Conservation (phyloP, 2,888 invertebrate genomes). For the Aspidiotus destructor region DNA sequence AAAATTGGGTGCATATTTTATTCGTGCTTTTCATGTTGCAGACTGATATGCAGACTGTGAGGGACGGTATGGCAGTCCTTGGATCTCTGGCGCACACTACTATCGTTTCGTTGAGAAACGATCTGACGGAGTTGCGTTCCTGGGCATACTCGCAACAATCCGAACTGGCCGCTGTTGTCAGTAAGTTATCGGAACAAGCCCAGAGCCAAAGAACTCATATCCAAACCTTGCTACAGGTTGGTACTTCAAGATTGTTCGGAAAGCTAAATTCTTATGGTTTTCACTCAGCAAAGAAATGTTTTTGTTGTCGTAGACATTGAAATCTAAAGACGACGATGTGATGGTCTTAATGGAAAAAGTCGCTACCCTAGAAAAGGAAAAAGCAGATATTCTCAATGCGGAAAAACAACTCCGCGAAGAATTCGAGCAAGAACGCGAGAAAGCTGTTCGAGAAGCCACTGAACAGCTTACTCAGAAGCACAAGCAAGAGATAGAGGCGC, state of each 20-base stretch:
- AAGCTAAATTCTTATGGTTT: no score
- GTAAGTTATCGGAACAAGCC: slow-evolving; percentile 23
- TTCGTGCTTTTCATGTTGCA: neutral
- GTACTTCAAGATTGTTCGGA: neutral
- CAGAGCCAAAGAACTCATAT: slow-evolving; percentile 23
- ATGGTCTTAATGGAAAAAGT: slow-evolving; percentile 35
- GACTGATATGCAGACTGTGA: slow-evolving; percentile 16
- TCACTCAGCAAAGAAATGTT: neutral
- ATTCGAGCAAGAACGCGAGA: slow-evolving; percentile 43
- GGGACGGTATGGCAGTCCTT: slow-evolving; percentile 23
- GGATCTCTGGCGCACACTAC: slow-evolving; percentile 28
- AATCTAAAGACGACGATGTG: slow-evolving; percentile 37
- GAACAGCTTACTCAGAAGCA: slow-evolving; percentile 62
- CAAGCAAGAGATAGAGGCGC: slow-evolving; percentile 49
- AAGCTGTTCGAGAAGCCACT: slow-evolving; percentile 56
- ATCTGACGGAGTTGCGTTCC: slow-evolving; percentile 12
- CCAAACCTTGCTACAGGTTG: slow-evolving; percentile 6
- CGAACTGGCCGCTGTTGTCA: slow-evolving; percentile 6
- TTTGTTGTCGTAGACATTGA: slow-evolving; percentile 35
- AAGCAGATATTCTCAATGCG: slow-evolving; percentile 41
- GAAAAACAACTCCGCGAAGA: slow-evolving; percentile 41
- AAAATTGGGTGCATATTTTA: neutral
- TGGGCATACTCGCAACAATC: slow-evolving; percentile 25
- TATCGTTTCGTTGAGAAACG: slow-evolving; percentile 22
- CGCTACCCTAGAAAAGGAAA: slow-evolving; percentile 37